A percentile compares a stretch with the other conserved stretches of the same genome.
phyloP scores from a whole-genome alignment of 1,140 invertebrate species.

The Drosophila navojoa region DNA sequence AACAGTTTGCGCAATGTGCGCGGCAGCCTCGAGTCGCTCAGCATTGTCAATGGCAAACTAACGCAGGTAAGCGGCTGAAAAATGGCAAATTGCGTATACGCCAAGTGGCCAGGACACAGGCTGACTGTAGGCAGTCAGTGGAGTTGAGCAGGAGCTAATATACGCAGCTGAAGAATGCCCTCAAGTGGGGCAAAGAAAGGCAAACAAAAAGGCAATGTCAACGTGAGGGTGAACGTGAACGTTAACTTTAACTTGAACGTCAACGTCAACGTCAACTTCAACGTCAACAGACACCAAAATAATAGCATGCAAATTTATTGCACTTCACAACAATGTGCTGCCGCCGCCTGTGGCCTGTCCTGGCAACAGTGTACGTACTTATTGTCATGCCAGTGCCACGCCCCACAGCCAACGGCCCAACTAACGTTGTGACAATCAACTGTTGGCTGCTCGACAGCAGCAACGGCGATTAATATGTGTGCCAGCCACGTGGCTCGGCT shows the following conservation, averaged over 20 bases:
- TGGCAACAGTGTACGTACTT: constrained; percentile 26
- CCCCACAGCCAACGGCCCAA: constrained; percentile 13
- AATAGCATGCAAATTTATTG: constrained; percentile 48
- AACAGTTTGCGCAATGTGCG: constrained; percentile 89
- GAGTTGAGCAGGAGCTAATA: background rate
- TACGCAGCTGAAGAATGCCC: constrained; percentile 20
- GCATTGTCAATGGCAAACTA: constrained; percentile 91
- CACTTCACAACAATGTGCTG: constrained; percentile 34
- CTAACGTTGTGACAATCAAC: constrained; percentile 35
- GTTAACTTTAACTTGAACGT: background rate
- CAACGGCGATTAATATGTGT: constrained; percentile 8
- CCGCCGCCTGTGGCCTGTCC: constrained; percentile 12
- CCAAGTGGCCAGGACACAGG: background rate
- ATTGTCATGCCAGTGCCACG: constrained; percentile 21
- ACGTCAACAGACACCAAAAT: constrained; percentile 32
- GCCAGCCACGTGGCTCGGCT: background rate
- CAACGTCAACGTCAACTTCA: constrained; percentile 5
- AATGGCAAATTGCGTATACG: constrained; percentile 37
- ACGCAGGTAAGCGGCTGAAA: constrained; percentile 84
- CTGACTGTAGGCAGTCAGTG: no score
- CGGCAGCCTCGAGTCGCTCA: constrained; percentile 91
- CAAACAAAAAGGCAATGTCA: background rate
- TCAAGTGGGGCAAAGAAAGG: background rate
- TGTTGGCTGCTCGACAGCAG: constrained; percentile 24
- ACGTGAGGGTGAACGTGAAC: background rate